These are phyloP conservation scores for Cepaea hortensis DNA, from an alignment of 2,888 invertebrate species.

Conservation along the genomic window DNA sequence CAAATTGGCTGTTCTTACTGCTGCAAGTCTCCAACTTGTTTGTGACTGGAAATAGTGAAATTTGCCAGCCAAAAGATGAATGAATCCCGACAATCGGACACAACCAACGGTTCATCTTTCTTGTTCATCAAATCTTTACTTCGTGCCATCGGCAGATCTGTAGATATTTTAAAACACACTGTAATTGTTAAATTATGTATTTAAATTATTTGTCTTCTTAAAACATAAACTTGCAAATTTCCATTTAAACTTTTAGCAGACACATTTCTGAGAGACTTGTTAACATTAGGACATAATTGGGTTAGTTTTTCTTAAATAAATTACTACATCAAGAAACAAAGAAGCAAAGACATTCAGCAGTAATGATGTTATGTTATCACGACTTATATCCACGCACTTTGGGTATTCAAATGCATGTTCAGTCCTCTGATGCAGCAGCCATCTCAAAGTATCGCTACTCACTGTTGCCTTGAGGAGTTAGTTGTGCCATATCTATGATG, in stretches of 20 bases:
- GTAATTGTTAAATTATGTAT: background rate
- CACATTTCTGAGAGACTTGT: background rate
- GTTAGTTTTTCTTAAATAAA: too few species aligned
- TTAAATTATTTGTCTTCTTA: too few species aligned
- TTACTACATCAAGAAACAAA: too few species aligned
- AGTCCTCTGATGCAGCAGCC: too few species aligned
- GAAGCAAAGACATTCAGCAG: too few species aligned
- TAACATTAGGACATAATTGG: too few species aligned
- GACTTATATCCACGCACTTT: too few species aligned
- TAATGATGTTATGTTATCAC: too few species aligned
- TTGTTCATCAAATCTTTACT: slow-evolving; percentile 59
- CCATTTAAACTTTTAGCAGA: background rate
- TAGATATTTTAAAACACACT: slow-evolving; percentile 7
- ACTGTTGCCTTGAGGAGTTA: too few species aligned
- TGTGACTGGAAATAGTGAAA: slow-evolving; percentile 64
- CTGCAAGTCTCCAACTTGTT: slow-evolving; percentile 54
- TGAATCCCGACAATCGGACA: slow-evolving; percentile 69
- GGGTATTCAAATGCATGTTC: too few species aligned
- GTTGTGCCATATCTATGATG: too few species aligned
- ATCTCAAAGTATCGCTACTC: too few species aligned
- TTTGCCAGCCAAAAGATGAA: slow-evolving; percentile 70
- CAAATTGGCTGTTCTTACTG: slow-evolving; percentile 47
- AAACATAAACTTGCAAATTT: background rate
- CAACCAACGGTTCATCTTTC: slow-evolving; percentile 64
- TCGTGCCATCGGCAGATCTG: slow-evolving; percentile 64